Evolutionary conservation across 2,888 invertebrate species (phyloP), one percentile per base, ranked within the genome.

Genomic region (Scaptomyza cyrtandrae): DNA sequence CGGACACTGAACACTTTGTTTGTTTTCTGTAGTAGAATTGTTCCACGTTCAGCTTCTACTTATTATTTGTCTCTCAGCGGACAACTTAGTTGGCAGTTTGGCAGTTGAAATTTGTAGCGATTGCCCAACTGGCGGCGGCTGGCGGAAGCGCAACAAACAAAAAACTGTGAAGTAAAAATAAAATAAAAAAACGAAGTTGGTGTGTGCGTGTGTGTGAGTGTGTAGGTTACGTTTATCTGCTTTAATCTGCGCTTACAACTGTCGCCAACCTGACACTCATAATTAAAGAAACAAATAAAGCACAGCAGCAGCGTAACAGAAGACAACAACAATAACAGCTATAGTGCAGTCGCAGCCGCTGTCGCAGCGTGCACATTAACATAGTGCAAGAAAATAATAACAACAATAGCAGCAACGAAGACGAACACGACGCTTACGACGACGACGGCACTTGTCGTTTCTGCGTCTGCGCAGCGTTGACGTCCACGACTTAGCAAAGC

Each of bases 281-380:
- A 85, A 85, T 85, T 85, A 88, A 85, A 84, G 88, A 88, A 85
- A 88, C 85, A 85, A 85, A 85, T 85, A 85, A 85, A 85, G 88
- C 83, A 82, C 65, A 71, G 24, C 54, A 56, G 73, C 54, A 56
- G 69, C 84, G 73, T 61, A 69, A 57, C 58, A 62, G 53, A 49
- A 45, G 41, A 49, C 71, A 19, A 56, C 58, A 43, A 50, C 60
- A 43, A 27, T 62, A 41, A 35, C 64, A 62, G 46, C 62, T 37
- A 58, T 53, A 56, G 37, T 50, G 16, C 61, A 58, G 55, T 62
- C 48, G 37, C 54, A 45, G 71, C 58, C 48, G 37, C 54, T 39
- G 71, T 55, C 67, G 56, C 63, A 49, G 71, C 68, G 50, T 10
- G 14, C 63, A 71, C 75, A 79, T 72, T 79, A 72, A 72, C 78